These are phyloP conservation scores for Napeogenes sylphis DNA, from an alignment of 2,888 invertebrate species.

Conservation along the genomic window DNA sequence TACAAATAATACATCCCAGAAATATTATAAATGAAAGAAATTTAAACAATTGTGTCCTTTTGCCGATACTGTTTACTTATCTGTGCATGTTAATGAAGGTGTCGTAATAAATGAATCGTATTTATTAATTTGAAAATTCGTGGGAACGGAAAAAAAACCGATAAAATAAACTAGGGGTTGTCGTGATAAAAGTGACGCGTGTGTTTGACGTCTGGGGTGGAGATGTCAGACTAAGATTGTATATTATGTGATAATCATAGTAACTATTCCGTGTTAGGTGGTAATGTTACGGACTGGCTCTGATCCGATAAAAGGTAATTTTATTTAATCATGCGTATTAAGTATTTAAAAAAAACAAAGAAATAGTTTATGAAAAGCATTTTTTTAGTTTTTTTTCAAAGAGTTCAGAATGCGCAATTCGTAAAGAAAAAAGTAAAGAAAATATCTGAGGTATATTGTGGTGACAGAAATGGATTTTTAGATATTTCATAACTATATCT, in stretches of 20 bases:
- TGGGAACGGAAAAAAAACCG: conserved; percentile 51
- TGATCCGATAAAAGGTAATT: too few species aligned
- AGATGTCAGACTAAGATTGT: conserved; percentile 18
- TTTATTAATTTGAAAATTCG: conserved; percentile 36
- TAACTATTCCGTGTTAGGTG: background rate
- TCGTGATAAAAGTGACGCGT: conserved; percentile 62
- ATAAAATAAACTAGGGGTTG: conserved; percentile 42
- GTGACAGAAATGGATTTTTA: too few species aligned
- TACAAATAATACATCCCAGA: too few species aligned
- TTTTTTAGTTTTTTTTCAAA: too few species aligned
- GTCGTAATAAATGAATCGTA: conserved; percentile 15
- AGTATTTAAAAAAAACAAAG: too few species aligned
- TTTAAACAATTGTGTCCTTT: background rate
- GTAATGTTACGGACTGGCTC: too few species aligned
- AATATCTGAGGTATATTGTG: too few species aligned
- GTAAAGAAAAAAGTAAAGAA: too few species aligned
- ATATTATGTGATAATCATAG: conserved; percentile 6
- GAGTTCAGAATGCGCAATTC: too few species aligned
- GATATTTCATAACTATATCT: too few species aligned
- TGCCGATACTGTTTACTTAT: conserved; percentile 2
- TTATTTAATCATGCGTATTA: too few species aligned
- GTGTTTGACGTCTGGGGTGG: conserved; percentile 44
- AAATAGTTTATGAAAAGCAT: too few species aligned
- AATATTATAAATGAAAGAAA: background rate
- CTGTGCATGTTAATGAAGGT: conserved; percentile 15